Conservation (phyloP, 92 coral and sea anemone genomes). For the Zoanthus sansibaricus region DNA sequence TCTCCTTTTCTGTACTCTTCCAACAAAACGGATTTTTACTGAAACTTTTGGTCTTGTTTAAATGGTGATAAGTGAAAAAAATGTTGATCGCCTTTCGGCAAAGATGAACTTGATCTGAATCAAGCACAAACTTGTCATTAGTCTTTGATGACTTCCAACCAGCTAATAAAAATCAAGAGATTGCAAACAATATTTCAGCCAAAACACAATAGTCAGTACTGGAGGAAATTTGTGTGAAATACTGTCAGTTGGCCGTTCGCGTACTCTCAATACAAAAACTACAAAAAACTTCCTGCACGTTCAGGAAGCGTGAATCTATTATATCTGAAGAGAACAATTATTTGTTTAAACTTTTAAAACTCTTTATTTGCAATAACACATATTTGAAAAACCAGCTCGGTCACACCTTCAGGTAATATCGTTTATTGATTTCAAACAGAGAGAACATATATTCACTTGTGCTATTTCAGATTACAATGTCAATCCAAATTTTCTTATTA, state of each 20-base stretch:
- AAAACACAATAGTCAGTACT: not conserved
- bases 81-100: not conserved
- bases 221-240: constrained; percentile 25
- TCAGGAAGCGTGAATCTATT: constrained; percentile 33
- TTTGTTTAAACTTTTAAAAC: constrained; percentile 25
- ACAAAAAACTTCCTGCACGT: constrained; percentile 18
- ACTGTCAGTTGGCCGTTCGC: constrained; percentile 19
- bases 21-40: not conserved
- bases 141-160: not conserved
- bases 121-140: not conserved
- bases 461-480: not conserved
- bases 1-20: not conserved
- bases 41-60: not conserved
- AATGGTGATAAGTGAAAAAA: not conserved
- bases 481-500: not conserved
- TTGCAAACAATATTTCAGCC: constrained; percentile 9
- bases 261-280: constrained; percentile 10
- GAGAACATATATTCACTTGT: not conserved
- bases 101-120: not conserved
- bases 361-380: constrained; percentile 10
- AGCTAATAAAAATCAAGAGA: constrained; percentile 15
- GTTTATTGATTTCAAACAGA: not conserved
- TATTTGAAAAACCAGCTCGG: not conserved
- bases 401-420: not conserved
- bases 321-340: constrained; percentile 1